Base-by-base conservation (phyloP, 2,113 vertebrate species). In the Bufo bufo region DNA sequence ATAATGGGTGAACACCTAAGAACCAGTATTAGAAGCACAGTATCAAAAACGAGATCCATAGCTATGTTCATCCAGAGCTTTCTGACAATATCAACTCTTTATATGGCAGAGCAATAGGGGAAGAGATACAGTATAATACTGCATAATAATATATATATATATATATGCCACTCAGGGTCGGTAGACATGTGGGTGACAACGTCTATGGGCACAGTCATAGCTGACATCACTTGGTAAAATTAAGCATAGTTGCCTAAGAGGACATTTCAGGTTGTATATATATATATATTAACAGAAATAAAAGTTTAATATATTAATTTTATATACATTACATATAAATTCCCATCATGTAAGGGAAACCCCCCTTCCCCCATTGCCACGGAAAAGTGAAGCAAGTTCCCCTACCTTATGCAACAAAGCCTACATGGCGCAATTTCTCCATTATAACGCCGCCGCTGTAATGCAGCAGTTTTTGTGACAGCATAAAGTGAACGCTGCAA, bases 381-480 rank as follows among this genome's bases (percentile, higher is more conserved):
- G 43, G 19, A 23, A 8, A 43, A 80, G 20, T 80, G 77, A 80
- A 23, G 77, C 54, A 80, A 80, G 54, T 80, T 80, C 77, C 54
- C 2, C 49, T 33, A 54, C 14, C 56, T 56, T 79, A 80, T 59
- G 52, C 17, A 80, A 80, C 23, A 14, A 33, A 58, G 52, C n/a
- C 52, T 33, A 58, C 49, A 58, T 43, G 77, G 6, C 77, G 43
- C 54, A 56, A 58, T 80, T 80, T 56, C 77, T 80, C 77, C 50
- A 54, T 59, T 80, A 23, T 33, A 23, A 58, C 14, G n/a, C 50
- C 20, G 50, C 72, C 11, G 72, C 45, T 75, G 17, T 75, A 78
- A 56, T 80, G 77, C 77, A 80, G 77, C 77, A 80, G 59, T 80
- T 78, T 20, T 52, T 56, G 50, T 56, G 23, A 54, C 19, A n/a